A percentile compares a stretch with the other conserved stretches of the same genome.
Conservation (phyloP, 1,140 invertebrate species). For the Sogatella furcifera region DNA sequence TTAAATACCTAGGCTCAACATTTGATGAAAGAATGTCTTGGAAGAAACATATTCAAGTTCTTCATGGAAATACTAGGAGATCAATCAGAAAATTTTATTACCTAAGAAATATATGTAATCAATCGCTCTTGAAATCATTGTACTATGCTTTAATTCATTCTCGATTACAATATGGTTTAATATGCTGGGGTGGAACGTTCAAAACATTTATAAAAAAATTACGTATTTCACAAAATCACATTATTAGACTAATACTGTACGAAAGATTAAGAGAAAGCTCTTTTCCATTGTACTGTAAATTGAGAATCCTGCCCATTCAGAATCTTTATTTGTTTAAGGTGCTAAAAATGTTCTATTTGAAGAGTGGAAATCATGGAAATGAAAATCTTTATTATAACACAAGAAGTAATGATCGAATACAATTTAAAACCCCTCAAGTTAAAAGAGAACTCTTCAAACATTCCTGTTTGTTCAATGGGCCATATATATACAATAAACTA, state of each 20-base stretch:
- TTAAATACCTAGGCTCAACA: background rate
- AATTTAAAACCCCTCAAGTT: too few relatives aligned
- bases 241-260: background rate
- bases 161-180: background rate
- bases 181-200: conserved; percentile 4
- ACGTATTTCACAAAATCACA: background rate
- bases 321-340: background rate
- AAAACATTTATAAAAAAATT: conserved; percentile 2
- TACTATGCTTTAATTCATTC: conserved; percentile 1
- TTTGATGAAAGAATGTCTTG: conserved; percentile 4
- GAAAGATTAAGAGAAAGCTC: conserved; percentile 2
- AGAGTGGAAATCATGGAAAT: background rate
- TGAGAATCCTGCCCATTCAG: background rate
- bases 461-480: too few relatives aligned
- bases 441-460: too few relatives aligned
- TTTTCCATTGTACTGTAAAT: background rate
- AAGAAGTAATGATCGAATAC: too few relatives aligned
- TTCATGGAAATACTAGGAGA: background rate
- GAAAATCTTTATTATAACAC: background rate
- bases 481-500: too few relatives aligned
- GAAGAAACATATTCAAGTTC: background rate
- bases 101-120: background rate
- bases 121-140: background rate
- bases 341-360: background rate
- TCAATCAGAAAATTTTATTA: background rate